Percentiles rank a stretch among this genome's conserved stretches.
Evolutionary conservation across 2,888 invertebrate species (phyloP).

Genomic region (Amiota mariae): DNA sequence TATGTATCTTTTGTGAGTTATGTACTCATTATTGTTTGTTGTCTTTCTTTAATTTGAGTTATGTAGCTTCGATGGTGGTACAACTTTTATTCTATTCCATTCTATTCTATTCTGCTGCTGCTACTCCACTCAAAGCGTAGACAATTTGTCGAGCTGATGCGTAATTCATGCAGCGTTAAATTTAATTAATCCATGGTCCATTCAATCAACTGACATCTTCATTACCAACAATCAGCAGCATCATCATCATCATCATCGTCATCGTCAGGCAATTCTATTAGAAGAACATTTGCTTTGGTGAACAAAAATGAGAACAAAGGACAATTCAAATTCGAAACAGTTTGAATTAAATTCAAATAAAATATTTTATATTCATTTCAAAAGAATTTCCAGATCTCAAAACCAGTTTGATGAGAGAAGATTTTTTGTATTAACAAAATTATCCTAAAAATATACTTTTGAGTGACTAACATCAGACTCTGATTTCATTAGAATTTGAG

Average conservation of each 20-base stretch:
- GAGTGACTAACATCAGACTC: too few species aligned
- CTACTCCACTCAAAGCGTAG: constrained; percentile 39
- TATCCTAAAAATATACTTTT: too few species aligned
- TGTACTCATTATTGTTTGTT: constrained; percentile 12
- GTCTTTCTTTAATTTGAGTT: not conserved
- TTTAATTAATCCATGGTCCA: constrained; percentile 66
- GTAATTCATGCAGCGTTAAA: constrained; percentile 66
- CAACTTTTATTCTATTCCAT: constrained; percentile 38
- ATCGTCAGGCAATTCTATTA: not conserved
- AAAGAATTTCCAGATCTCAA: too few species aligned
- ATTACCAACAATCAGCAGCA: constrained; percentile 33
- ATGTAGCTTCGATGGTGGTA: constrained; percentile 28
- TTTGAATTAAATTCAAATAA: constrained; percentile 64
- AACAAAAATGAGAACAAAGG: constrained; percentile 21
- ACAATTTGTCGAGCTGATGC: constrained; percentile 38
- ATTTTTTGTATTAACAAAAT: too few species aligned
- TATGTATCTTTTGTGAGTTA: constrained; percentile 3
- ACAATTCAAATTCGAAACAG: constrained; percentile 62
- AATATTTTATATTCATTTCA: constrained; percentile 47
- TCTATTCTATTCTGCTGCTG: not conserved
- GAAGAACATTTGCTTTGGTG: constrained; percentile 16
- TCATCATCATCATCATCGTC: constrained; percentile 43
- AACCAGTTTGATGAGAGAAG: too few species aligned
- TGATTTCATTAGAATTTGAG: too few species aligned
- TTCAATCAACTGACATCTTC: constrained; percentile 62